Evolutionary conservation across 2,113 vertebrate species (phyloP), one percentile per base, ranked within the genome.

Genomic region (Phylloscopus trochilus): DNA sequence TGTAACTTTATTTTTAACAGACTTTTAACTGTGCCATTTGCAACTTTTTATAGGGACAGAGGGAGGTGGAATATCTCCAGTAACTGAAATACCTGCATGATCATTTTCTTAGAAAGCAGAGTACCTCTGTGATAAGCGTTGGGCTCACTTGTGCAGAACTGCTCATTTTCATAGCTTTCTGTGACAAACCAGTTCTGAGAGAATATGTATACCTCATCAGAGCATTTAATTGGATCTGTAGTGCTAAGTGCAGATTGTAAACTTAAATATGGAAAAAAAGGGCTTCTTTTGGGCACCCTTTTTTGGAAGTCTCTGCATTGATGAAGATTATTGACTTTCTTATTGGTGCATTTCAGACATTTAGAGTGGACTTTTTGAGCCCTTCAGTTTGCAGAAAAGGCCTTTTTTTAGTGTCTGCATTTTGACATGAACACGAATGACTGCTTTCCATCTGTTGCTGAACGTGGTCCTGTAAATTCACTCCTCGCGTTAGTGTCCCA

Each of bases 11-110:
- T 59, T 83, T 90, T 96, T 63, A 84, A 43, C 14, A 47, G 26
- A 33, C 15, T n/a, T 87, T 84, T 69, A 46, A 23, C 7, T 63
- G 11, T 87, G 21, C 60, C 7, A 21, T 73, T 80, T 89, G 12
- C 0, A 0, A 37, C 31, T 86, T 92, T 13, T 68, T 22, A 3
- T 72, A 11, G 66, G n/a, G 33, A 20, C 6, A 47, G 8, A 53
- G 33, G 21, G 28, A 77, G 33, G 33, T 83, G 68, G 22, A 53
- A 2, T 63, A 18, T 53, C 22, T 87, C 43, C 43, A 62, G 20
- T 56, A 56, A 44, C 13, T 21, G 68, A 58, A 89, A 67, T 74
- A 70, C 3, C 28, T 13, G 3, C 30, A 8, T 46, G 28, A 26
- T 58, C 41, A 11, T 3, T 4, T 43, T 63, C 53, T 16, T 64